Evolutionary conservation across 2,888 invertebrate species (phyloP).

Genomic region (Diarsia dahlii): DNA sequence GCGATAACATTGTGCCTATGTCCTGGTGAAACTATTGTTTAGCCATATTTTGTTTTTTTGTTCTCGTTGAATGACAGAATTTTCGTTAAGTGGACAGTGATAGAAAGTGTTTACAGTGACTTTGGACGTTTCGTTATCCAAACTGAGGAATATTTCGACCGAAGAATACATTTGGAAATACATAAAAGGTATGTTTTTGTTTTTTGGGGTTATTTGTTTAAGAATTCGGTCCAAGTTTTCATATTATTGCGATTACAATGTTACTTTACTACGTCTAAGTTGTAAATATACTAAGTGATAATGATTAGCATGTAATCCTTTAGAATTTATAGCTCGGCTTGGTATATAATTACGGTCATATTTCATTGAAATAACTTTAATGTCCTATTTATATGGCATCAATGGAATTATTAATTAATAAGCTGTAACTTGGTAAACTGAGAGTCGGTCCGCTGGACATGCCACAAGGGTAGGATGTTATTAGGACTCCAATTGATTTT

Average conservation of each 20-base stretch:
- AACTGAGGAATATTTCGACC: conserved; percentile 87
- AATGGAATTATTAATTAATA: conserved; percentile 48
- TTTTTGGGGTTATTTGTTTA: conserved; percentile 41
- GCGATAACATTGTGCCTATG: conserved; percentile 79
- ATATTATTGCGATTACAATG: conserved; percentile 9
- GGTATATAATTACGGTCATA: conserved; percentile 26
- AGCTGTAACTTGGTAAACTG: conserved; percentile 27
- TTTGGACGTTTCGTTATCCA: conserved; percentile 82
- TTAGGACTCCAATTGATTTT: conserved; percentile 51
- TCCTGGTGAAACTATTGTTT: conserved; percentile 69
- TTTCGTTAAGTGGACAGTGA: conserved; percentile 81
- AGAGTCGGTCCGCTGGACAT: neutral
- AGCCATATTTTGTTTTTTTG: conserved; percentile 61
- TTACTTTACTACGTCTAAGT: neutral
- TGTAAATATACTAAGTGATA: conserved; percentile 29
- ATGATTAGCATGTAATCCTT: conserved; percentile 44
- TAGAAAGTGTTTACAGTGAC: conserved; percentile 81
- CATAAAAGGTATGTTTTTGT: conserved; percentile 83
- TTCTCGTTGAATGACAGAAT: conserved; percentile 64
- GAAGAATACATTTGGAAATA: conserved; percentile 88
- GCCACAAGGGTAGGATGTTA: conserved; percentile 37
- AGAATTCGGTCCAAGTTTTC: conserved; percentile 81
- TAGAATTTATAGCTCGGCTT: conserved; percentile 31
- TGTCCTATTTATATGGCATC: conserved; percentile 48
- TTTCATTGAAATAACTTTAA: conserved; percentile 37